Evolutionary conservation across 2,113 vertebrate genomes (phyloP).

Genomic region (Eurypyga helias): DNA sequence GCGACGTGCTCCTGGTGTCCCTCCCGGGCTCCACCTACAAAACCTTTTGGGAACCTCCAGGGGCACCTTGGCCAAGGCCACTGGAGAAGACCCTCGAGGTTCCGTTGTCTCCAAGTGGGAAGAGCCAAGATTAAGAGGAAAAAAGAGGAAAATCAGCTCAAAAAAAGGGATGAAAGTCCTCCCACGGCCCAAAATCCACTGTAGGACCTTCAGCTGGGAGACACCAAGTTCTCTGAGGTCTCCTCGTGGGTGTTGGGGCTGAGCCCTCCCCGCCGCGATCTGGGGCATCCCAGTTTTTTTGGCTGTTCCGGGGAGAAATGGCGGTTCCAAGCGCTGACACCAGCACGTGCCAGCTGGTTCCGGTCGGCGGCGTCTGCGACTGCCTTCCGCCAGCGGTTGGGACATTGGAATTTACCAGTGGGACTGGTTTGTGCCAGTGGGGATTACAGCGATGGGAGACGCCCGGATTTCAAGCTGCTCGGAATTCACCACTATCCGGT

Average conservation of each 20-base stretch:
- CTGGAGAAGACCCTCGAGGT: neutral
- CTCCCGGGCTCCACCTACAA: neutral
- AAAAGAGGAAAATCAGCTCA: accelerated
- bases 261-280: accelerated
- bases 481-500: neutral
- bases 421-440: constrained; percentile 4
- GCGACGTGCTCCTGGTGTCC: neutral
- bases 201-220: neutral
- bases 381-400: neutral
- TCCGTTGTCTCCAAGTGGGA: neutral
- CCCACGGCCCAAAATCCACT: neutral
- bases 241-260: accelerated
- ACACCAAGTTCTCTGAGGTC: neutral
- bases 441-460: neutral
- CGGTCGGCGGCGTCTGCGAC: neutral
- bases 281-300: neutral
- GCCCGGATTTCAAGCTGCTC: neutral
- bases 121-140: neutral
- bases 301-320: neutral
- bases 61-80: neutral
- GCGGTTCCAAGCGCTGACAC: accelerated
- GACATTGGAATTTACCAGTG: neutral
- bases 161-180: neutral
- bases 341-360: neutral
- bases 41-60: neutral